Percentiles rank a stretch among this genome's conserved stretches.
phyloP scores from a whole-genome alignment of 2,888 invertebrate genomes.

The Caenorhabditis wallacei region DNA sequence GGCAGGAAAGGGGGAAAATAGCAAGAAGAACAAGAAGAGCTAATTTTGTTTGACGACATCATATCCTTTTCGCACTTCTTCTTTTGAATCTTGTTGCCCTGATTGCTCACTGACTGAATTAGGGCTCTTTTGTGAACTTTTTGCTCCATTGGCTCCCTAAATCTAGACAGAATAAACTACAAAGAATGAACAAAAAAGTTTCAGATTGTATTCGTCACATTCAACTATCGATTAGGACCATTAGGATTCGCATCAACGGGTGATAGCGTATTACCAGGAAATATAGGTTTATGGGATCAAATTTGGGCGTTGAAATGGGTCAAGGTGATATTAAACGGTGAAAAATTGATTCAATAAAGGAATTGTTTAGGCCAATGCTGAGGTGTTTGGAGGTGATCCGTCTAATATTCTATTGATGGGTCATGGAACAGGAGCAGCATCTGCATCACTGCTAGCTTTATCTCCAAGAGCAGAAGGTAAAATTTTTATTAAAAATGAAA shows the following conservation, averaged over 20 bases:
- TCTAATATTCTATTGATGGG: slow-evolving; percentile 81
- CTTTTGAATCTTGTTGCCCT: slow-evolving; percentile 49
- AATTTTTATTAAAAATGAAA: no score
- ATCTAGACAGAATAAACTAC: slow-evolving; percentile 10
- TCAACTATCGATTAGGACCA: slow-evolving; percentile 95
- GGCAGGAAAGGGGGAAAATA: slow-evolving; percentile 2
- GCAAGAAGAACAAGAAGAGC: slow-evolving; percentile 52
- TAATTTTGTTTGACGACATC: slow-evolving; percentile 51
- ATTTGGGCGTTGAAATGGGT: slow-evolving; percentile 82
- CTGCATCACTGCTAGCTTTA: slow-evolving; percentile 81
- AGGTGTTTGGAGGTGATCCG: slow-evolving; percentile 82
- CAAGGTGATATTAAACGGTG: slow-evolving; percentile 67
- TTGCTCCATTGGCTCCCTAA: slow-evolving; percentile 29
- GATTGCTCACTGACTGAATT: slow-evolving; percentile 48
- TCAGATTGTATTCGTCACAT: slow-evolving; percentile 91
- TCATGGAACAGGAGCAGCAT: slow-evolving; percentile 82
- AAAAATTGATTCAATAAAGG: background rate
- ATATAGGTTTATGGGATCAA: slow-evolving; percentile 81
- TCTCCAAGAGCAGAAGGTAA: slow-evolving; percentile 81
- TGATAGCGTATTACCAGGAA: slow-evolving; percentile 81
- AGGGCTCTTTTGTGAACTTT: slow-evolving; percentile 57
- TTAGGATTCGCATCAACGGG: slow-evolving; percentile 83
- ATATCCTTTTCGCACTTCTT: slow-evolving; percentile 50
- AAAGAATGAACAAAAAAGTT: slow-evolving; percentile 5
- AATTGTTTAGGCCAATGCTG: slow-evolving; percentile 73